Conservation (phyloP, 2,888 invertebrate species). For the Drosophila suboccidentalis region DNA sequence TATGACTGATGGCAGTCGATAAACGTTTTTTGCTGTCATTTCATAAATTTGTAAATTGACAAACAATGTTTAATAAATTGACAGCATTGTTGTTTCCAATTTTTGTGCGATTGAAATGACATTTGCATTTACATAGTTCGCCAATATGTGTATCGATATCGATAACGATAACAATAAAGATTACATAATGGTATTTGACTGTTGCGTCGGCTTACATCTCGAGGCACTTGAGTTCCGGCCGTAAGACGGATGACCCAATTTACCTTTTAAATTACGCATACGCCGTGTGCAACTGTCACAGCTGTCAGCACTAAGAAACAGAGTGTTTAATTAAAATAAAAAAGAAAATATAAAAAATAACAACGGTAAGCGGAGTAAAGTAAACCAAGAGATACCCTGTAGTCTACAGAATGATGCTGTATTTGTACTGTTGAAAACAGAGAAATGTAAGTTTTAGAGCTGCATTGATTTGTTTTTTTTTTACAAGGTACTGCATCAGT, state of each 20-base stretch:
- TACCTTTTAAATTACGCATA: conserved; percentile 51
- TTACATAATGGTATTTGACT: conserved; percentile 1
- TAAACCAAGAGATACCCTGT: conserved; percentile 1
- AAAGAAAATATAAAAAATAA: conserved; percentile 28
- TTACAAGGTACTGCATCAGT: not conserved
- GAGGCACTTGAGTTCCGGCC: not conserved
- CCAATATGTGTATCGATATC: conserved; percentile 6
- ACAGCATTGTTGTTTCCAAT: conserved; percentile 4
- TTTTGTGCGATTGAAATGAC: not conserved
- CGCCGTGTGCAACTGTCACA: conserved; percentile 49
- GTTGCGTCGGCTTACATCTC: conserved; percentile 8
- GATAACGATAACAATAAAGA: conserved; percentile 14
- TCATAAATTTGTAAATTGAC: conserved; percentile 24
- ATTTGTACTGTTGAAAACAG: not conserved
- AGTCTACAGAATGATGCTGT: not conserved
- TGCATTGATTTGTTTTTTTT: not conserved
- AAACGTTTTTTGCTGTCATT: conserved; percentile 8
- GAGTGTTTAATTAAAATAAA: conserved; percentile 63
- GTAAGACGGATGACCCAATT: conserved; percentile 46
- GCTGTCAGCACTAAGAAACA: conserved; percentile 51
- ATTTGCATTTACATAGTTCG: conserved; percentile 20
- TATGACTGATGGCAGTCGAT: conserved; percentile 22
- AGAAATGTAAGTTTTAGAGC: not conserved
- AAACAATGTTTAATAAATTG: conserved; percentile 33
- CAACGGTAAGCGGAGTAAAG: not conserved